Evolutionary conservation across 2,888 invertebrate genomes (phyloP), one percentile per base, ranked within the genome.

Genomic region (Cerastis leucographa): DNA sequence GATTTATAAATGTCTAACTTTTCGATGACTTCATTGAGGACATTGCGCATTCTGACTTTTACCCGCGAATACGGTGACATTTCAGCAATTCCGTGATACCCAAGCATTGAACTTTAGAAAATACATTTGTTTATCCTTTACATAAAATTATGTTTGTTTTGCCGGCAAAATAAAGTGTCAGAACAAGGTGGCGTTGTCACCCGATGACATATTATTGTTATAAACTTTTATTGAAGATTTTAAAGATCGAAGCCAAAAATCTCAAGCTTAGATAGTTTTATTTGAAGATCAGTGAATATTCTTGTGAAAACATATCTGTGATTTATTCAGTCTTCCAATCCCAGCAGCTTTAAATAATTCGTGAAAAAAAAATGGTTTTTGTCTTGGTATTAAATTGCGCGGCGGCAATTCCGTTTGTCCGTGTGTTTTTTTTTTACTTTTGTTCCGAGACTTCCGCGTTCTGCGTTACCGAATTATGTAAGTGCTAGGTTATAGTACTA

Each of bases 251-350:
- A 76, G 66, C 76, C 73, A 83, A 76, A 62, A 51, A 46, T 71
- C 59, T n/a, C n/a, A 22, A 51, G 22, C 14, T 22, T n/a, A 61
- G 59, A 74, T 59, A 61, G 49, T 80, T 74, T 78, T 40, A 74
- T 81, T 61, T 61, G 81, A 81, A 81, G 66, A 67, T 29, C 51
- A 66, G 19, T 78, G 75, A 78, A 67, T 81, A 46, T 62, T 46
- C 62, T 81, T 75, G 40, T 61, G 49, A 35, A 59, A 17, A 69
- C 59, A 71, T 51, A 19, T 67, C 17, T 14, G 11, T 74, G 44
- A 66, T 81, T 80, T 80, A 80, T 74, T 46, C 14, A 12, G 17
- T 62, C n/a, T 54, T 14, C 19, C 14, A 61, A 29, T 8, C 12
- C 3, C 5, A 59, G 17, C 7, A 59, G 69, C 22, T 71, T 46